Percentiles rank a stretch among this genome's conserved stretches.
phyloP scores from a whole-genome alignment of 1,140 invertebrate species.

The Heliconius himera region DNA sequence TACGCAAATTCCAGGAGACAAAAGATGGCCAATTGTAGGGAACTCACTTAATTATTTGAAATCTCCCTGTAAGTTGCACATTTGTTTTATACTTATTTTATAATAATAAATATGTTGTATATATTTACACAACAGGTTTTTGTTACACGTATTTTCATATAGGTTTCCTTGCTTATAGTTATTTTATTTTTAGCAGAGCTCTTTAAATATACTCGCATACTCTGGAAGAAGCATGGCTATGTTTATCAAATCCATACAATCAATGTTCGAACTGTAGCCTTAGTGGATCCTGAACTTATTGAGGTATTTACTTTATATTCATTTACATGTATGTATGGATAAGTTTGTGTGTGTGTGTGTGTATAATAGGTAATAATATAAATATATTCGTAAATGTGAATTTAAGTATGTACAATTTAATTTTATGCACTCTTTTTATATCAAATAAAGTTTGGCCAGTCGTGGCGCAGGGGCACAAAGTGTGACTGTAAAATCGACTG shows the following conservation, averaged over 20 bases:
- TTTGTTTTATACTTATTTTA: background rate
- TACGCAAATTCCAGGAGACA: constrained; percentile 1
- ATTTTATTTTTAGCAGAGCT: constrained; percentile 1
- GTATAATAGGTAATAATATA: no score
- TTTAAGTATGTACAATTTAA: no score
- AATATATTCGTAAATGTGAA: no score
- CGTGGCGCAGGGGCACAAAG: no score
- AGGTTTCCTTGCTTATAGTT: background rate
- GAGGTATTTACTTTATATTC: constrained; percentile 11
- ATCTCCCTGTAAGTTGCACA: constrained; percentile 8
- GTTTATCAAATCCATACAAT: constrained; percentile 4
- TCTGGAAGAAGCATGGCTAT: background rate
- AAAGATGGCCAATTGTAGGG: constrained; percentile 15
- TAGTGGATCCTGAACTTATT: constrained; percentile 13
- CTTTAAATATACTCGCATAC: background rate
- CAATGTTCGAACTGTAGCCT: background rate
- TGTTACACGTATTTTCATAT: no score
- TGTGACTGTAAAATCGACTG: no score
- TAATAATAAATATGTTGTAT: background rate
- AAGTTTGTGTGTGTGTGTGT: no score
- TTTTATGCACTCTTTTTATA: no score
- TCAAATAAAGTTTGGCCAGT: no score
- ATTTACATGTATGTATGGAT: no score
- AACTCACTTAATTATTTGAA: background rate
- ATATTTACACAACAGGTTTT: no score